These are phyloP conservation scores for Apostichopus japonicus DNA, from an alignment of 35 echinoderm and acorn worm species.

Conservation along the genomic window DNA sequence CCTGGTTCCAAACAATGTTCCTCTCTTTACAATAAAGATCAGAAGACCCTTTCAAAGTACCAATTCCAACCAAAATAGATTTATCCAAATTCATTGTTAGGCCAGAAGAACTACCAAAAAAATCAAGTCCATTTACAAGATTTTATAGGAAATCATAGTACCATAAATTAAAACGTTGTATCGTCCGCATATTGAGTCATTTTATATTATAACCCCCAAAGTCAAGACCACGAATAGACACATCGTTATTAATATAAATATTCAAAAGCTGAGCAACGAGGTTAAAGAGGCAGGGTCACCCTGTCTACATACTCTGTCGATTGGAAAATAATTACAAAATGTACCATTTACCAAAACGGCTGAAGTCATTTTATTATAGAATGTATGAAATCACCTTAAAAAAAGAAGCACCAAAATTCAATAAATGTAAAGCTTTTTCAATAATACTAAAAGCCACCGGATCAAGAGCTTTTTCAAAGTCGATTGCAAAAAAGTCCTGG, in stretches of 20 bases:
- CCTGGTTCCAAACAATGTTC: not conserved
- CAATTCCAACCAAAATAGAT: conserved; percentile 23
- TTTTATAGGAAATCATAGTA: not conserved
- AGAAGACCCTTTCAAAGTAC: not conserved
- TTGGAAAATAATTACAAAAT: not conserved
- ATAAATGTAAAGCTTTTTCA: too few relatives aligned
- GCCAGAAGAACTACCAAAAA: not conserved
- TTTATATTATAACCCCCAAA: not conserved
- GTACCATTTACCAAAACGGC: too few relatives aligned
- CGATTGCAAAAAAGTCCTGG: too few relatives aligned
- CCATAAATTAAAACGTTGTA: not conserved
- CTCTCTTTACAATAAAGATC: not conserved
- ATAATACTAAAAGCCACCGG: too few relatives aligned
- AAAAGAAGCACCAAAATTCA: too few relatives aligned
- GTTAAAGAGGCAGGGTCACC: not conserved
- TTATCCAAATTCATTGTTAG: not conserved
- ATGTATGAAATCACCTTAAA: too few relatives aligned
- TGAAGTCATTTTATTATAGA: too few relatives aligned
- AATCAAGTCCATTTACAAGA: not conserved
- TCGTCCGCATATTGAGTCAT: conserved; percentile 1
- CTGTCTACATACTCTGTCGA: not conserved
- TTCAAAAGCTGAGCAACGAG: not conserved
- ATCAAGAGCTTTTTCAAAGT: too few relatives aligned
- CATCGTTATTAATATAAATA: not conserved
- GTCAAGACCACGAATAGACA: not conserved